A percentile compares a stretch with the other conserved stretches of the same genome.
Evolutionary conservation across 2,888 invertebrate species (phyloP).

Genomic region (Agonum fuliginosum): DNA sequence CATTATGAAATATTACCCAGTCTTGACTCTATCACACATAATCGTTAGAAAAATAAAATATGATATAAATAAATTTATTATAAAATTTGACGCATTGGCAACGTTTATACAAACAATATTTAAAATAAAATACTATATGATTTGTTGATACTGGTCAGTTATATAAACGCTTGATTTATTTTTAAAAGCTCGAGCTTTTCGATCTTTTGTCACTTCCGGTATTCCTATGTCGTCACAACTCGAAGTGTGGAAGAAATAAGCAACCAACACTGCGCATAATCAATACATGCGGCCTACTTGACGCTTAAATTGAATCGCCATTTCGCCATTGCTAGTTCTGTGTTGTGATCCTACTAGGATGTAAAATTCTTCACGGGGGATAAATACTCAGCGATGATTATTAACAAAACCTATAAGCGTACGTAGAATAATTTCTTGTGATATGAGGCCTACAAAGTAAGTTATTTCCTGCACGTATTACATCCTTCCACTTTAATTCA

Average conservation of each 20-base stretch:
- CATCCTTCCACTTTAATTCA: constrained; percentile 32
- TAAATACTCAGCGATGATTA: constrained; percentile 40
- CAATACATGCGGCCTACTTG: constrained; percentile 68
- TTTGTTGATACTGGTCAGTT: no score
- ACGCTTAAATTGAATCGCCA: constrained; percentile 56
- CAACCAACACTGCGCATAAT: constrained; percentile 68
- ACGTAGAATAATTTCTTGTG: constrained; percentile 61
- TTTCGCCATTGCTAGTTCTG: constrained; percentile 60
- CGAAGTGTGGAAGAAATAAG: constrained; percentile 30
- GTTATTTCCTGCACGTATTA: constrained; percentile 61
- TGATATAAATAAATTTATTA: no score
- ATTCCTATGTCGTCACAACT: constrained; percentile 30
- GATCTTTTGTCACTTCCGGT: constrained; percentile 37
- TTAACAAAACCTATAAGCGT: constrained; percentile 46
- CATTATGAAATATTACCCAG: no score
- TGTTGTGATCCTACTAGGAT: constrained; percentile 42
- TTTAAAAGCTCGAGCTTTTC: not conserved
- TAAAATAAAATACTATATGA: no score
- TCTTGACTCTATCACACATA: no score
- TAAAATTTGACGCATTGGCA: no score
- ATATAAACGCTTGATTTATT: no score
- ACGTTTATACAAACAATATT: no score
- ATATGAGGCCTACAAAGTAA: constrained; percentile 68
- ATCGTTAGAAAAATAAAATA: not conserved
- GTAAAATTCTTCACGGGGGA: constrained; percentile 16